Percentiles rank a stretch among this genome's conserved stretches.
Conservation (phyloP, 2,797 vertebrate species). For the Crenuchus spilurus region DNA sequence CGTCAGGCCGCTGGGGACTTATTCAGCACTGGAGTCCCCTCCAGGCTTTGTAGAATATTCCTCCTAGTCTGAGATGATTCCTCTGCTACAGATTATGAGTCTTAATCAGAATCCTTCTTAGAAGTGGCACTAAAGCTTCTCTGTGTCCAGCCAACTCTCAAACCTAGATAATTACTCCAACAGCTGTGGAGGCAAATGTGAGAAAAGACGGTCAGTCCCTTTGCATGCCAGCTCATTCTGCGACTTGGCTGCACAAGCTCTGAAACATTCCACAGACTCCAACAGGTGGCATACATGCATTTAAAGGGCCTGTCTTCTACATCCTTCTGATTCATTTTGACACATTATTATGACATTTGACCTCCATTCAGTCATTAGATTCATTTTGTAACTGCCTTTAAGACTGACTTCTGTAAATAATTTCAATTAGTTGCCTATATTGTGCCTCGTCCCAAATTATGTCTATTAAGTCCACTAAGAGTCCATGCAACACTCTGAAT, state of each 20-base stretch:
- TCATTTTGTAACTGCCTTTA: no score
- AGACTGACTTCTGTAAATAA: no score
- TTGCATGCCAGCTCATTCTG: conserved; percentile 15
- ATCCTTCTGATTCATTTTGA: neutral
- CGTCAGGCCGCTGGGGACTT: neutral
- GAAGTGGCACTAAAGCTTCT: conserved; percentile 52
- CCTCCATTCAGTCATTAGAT: no score
- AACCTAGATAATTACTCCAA: conserved; percentile 50
- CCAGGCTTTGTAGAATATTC: conserved; percentile 49
- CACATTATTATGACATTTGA: neutral
- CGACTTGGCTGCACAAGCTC: conserved; percentile 10
- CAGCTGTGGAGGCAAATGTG: conserved; percentile 45
- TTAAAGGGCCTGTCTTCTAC: neutral
- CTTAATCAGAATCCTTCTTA: conserved; percentile 58
- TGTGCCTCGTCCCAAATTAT: no score
- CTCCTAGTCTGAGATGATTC: conserved; percentile 46
- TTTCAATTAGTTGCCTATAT: no score
- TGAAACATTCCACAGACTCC: conserved; percentile 4
- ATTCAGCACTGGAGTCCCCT: conserved; percentile 6
- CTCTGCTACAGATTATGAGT: conserved; percentile 51
- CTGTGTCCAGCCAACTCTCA: conserved; percentile 39
- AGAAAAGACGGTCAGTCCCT: conserved; percentile 30
- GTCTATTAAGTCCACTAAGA: no score
- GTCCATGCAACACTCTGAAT: no score
- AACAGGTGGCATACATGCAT: neutral